These are phyloP conservation scores for Phalloptychus januarius DNA, from an alignment of 2,797 vertebrate genomes.

Conservation along the genomic window DNA sequence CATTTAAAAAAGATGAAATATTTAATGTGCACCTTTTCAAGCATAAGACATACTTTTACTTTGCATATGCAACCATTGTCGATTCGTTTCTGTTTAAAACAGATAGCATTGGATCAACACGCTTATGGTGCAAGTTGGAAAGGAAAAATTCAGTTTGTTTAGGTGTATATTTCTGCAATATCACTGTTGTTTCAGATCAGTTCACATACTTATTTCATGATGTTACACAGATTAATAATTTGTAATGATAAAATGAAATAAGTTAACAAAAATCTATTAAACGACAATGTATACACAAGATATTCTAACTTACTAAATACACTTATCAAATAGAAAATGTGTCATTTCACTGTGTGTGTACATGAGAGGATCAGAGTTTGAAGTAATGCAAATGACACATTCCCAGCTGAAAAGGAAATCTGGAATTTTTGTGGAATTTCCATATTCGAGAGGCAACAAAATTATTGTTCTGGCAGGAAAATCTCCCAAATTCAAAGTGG, in stretches of 20 bases:
- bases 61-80: not conserved
- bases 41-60: not conserved
- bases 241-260: not conserved
- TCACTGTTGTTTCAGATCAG: not conserved
- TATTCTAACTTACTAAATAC: not conserved
- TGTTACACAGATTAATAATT: not conserved
- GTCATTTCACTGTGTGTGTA: not conserved
- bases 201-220: not conserved
- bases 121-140: slow-evolving; percentile 46
- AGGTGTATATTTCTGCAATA: not conserved
- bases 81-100: not conserved
- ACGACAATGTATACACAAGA: not conserved
- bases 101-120: not conserved
- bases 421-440: slow-evolving; percentile 42
- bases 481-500: slow-evolving; percentile 5
- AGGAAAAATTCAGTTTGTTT: not conserved
- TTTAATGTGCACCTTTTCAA: slow-evolving; percentile 6
- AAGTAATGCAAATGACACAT: slow-evolving; percentile 15
- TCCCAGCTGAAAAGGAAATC: slow-evolving; percentile 18
- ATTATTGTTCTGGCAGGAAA: not conserved
- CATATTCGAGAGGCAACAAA: slow-evolving; percentile 6
- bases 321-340: not conserved
- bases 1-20: not conserved
- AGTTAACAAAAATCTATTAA: not conserved
- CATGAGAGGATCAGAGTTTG: slow-evolving; percentile 4